A percentile compares a stretch with the other conserved stretches of the same genome.
Evolutionary conservation across 2,797 vertebrate genomes (phyloP).

Genomic region (Ctenochaetus hawaiiensis): DNA sequence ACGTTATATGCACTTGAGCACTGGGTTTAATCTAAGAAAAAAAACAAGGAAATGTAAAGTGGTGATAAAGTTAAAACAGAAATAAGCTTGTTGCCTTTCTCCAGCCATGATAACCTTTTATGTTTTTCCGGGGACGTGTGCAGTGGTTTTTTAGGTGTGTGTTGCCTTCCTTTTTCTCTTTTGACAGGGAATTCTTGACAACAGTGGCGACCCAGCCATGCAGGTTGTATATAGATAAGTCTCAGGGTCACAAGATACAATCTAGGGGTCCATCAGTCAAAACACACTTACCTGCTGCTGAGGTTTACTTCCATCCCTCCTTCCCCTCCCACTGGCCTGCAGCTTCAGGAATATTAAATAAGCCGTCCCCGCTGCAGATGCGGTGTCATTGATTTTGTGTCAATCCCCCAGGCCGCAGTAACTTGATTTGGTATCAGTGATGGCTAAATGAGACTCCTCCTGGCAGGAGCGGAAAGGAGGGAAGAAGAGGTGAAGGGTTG

Average conservation of each 20-base stretch:
- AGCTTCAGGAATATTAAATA: slow-evolving; percentile 68
- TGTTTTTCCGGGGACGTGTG: too few species aligned
- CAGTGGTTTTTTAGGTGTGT: too few species aligned
- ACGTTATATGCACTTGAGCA: slow-evolving; percentile 32
- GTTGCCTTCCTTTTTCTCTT: too few species aligned
- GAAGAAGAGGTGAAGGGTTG: slow-evolving; percentile 21
- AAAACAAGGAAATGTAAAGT: not conserved
- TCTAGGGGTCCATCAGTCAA: slow-evolving; percentile 63
- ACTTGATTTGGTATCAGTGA: slow-evolving; percentile 69
- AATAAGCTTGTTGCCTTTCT: slow-evolving; percentile 8
- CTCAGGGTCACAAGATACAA: slow-evolving; percentile 63
- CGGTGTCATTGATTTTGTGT: slow-evolving; percentile 67
- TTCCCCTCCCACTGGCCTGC: slow-evolving; percentile 15
- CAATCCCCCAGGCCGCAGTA: slow-evolving; percentile 54
- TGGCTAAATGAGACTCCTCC: slow-evolving; percentile 62
- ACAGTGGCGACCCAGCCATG: slow-evolving; percentile 1
- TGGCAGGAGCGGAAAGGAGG: slow-evolving; percentile 10
- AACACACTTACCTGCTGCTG: slow-evolving; percentile 35
- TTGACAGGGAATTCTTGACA: slow-evolving; percentile 8
- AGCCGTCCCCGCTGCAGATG: slow-evolving; percentile 47
- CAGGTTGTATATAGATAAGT: slow-evolving; percentile 62
- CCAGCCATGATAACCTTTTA: too few species aligned
- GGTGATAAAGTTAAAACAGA: slow-evolving; percentile 11
- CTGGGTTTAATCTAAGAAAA: slow-evolving; percentile 32
- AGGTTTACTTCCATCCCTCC: slow-evolving; percentile 11